Base-by-base conservation (phyloP, 2,888 invertebrate species). In the Stratiomys singularior region DNA sequence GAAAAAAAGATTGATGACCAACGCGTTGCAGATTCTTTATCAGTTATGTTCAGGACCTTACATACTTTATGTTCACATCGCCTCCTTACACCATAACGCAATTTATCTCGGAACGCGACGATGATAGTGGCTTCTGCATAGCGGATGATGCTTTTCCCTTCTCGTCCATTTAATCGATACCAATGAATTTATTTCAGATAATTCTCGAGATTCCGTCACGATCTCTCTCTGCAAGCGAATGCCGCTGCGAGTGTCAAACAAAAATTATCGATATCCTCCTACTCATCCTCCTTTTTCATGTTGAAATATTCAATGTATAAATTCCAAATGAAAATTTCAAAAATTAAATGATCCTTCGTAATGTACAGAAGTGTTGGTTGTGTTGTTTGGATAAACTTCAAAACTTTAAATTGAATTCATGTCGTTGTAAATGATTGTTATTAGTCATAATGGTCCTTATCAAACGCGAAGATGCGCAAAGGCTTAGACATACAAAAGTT, bases 71-170 rank as follows among this genome's bases (percentile, higher is more conserved):
- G 69, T 69, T 27, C 66, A 3, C 30, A 18, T 66, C 69, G 69
- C 69, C 69, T 69, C 69, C 69, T 69, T 69, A 69, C 69, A 69
- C 69, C 69, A 47, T 47, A 69, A 47, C 69, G 47, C 69, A 69
- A 69, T 69, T 30, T 46, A 69, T 69, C 69, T 46, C 44, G 28
- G 47, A 46, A 37, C 66, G 37, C 37, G 37, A 66, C 66, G 44
- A 37, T 44, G 66, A 66, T 69, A 69, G 69, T 47, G 69, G 69
- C 69, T 69, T 69, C 69, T 69, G 69, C 69, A 25, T 47, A 23
- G n/a, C 18, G 7, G n/a, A 69, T 44, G 46, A 25, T 47, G 27
- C 11, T 47, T 69, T 47, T 47, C 69, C 44, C 23, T 46, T 46
- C 69, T 47, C 47, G 47, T 69, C 69, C 69, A 69, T 47, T 69